Conservation (phyloP, 1,140 invertebrate genomes). For the Drosophila insularis region DNA sequence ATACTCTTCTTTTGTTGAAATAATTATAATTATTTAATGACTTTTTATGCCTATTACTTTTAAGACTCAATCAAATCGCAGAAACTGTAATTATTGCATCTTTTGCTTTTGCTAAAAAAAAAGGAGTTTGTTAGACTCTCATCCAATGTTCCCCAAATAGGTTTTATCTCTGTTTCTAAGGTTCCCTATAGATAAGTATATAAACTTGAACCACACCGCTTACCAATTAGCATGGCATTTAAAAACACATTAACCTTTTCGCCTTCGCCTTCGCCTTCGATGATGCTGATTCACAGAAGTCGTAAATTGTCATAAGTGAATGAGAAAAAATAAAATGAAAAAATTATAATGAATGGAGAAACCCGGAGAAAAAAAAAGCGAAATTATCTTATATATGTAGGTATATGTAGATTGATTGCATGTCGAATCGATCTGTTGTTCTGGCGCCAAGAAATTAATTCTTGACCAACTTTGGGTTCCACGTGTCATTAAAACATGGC, state of each 20-base stretch:
- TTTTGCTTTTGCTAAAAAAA: no score
- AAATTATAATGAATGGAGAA: slow-evolving; percentile 14
- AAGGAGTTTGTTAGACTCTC: not conserved
- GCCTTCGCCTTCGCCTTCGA: slow-evolving; percentile 67
- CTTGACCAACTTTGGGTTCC: slow-evolving; percentile 46
- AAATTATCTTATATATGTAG: not conserved
- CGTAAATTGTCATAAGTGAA: slow-evolving; percentile 69
- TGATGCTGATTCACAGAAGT: slow-evolving; percentile 51
- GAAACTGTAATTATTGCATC: no score
- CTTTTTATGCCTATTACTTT: no score
- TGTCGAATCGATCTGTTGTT: not conserved
- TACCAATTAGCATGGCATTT: slow-evolving; percentile 68
- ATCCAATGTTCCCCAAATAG: not conserved
- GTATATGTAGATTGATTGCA: not conserved
- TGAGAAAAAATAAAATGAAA: slow-evolving; percentile 3
- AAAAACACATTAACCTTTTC: slow-evolving; percentile 74
- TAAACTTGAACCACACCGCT: slow-evolving; percentile 29
- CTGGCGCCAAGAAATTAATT: slow-evolving; percentile 6
- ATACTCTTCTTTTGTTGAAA: no score
- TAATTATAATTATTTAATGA: no score
- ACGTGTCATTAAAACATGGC: slow-evolving; percentile 11
- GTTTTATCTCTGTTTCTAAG: not conserved
- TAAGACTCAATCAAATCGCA: no score
- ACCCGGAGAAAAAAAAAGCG: not conserved
- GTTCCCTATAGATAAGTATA: slow-evolving; percentile 31